A percentile compares a stretch with the other conserved stretches of the same genome.
These are phyloP conservation scores for Perognathus longimembris DNA, from an alignment of 2,113 vertebrate species.

Conservation along the genomic window DNA sequence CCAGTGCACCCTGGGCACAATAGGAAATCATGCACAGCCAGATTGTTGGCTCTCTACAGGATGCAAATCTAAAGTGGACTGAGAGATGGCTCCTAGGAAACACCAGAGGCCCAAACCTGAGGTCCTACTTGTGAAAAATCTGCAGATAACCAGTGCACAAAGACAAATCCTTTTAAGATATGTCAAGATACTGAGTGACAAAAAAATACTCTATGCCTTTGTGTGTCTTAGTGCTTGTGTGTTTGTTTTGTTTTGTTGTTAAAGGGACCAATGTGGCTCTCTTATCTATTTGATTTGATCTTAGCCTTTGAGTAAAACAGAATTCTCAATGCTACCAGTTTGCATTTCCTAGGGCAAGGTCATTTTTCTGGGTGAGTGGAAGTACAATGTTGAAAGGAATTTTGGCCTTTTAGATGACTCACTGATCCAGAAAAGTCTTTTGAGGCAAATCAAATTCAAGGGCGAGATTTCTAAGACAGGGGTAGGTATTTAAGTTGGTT, in stretches of 20 bases:
- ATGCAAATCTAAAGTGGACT: not conserved
- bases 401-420: not conserved
- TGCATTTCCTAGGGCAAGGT: not conserved
- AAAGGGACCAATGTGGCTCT: not conserved
- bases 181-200: not conserved
- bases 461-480: too few species aligned
- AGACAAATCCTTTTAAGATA: not conserved
- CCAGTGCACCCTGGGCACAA: too few species aligned
- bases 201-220: not conserved
- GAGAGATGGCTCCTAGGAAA: not conserved
- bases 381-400: not conserved
- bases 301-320: not conserved
- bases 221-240: not conserved
- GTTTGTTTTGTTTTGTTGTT: not conserved
- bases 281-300: not conserved
- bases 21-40: not conserved
- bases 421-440: not conserved
- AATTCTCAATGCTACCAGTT: not conserved
- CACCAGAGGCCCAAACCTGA: not conserved
- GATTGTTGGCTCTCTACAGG: not conserved
- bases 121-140: not conserved
- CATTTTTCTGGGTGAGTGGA: not conserved
- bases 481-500: not conserved
- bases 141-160: not conserved
- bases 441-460: conserved; percentile 4